A percentile compares a stretch with the other conserved stretches of the same genome.
Evolutionary conservation across 2,888 invertebrate genomes (phyloP).

Genomic region (Melanophora roralis): DNA sequence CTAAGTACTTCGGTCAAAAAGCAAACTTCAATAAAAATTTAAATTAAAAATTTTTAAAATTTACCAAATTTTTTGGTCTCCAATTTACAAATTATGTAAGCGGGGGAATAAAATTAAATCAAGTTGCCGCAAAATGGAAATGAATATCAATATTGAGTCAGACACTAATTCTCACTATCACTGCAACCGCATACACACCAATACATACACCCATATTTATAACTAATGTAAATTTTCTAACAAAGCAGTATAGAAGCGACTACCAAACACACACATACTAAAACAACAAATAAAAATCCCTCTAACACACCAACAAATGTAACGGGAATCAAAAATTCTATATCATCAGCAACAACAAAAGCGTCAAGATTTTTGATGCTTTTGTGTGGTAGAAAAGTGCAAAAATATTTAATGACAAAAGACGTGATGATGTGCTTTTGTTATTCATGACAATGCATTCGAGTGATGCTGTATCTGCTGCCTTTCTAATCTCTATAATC

Average conservation of each 20-base stretch:
- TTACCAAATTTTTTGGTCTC: slow-evolving; percentile 33
- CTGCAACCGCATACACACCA: not conserved
- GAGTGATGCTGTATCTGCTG: slow-evolving; percentile 22
- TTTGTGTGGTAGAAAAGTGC: not conserved
- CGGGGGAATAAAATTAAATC: not conserved
- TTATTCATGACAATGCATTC: slow-evolving; percentile 42
- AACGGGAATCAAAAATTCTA: slow-evolving; percentile 15
- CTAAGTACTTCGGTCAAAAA: too few species aligned
- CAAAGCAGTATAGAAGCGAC: not conserved
- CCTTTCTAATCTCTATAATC: slow-evolving; percentile 28
- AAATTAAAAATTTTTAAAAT: slow-evolving; percentile 28
- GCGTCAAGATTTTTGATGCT: not conserved
- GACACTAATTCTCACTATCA: not conserved
- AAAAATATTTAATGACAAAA: not conserved
- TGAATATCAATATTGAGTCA: slow-evolving; percentile 5
- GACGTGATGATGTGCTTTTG: slow-evolving; percentile 37
- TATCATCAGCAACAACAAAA: not conserved
- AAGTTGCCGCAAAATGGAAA: not conserved
- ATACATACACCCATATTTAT: not conserved
- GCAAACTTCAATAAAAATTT: slow-evolving; percentile 8
- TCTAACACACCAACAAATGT: not conserved
- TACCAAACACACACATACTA: not conserved
- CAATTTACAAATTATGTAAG: slow-evolving; percentile 40
- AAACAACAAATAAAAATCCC: too few species aligned
- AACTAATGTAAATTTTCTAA: slow-evolving; percentile 9